phyloP scores from a whole-genome alignment of 2,888 invertebrate genomes.

The Chymomyza procnemis region DNA sequence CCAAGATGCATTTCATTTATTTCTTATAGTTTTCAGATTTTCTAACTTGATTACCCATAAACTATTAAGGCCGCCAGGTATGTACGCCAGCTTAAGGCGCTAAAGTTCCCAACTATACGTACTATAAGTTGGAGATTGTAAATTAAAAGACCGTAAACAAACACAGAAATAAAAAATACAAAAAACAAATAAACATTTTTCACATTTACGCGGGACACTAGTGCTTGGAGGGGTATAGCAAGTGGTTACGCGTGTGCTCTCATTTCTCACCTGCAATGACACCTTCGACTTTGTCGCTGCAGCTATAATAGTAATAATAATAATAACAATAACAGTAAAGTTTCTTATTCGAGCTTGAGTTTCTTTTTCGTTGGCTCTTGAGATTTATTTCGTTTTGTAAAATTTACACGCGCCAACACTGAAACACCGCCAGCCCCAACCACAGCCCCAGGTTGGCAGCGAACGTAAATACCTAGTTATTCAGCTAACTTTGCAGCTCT shows the following conservation, averaged over 20 bases:
- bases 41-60: not conserved
- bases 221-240: not conserved
- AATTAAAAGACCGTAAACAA: not conserved
- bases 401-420: constrained; percentile 34
- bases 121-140: not conserved
- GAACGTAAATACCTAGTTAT: not conserved
- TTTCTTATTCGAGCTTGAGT: constrained; percentile 17
- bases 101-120: not conserved
- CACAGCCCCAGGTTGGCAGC: not conserved
- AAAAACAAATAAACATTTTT: constrained; percentile 32
- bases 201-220: constrained; percentile 38
- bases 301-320: not conserved
- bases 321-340: constrained; percentile 38
- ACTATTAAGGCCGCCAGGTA: not conserved
- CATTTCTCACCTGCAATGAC: constrained; percentile 70
- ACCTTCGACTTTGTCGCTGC: constrained; percentile 36
- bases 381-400: constrained; percentile 50
- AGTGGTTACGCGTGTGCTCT: constrained; percentile 55
- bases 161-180: not conserved
- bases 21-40: not conserved
- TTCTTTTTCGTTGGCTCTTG: constrained; percentile 46
- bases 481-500: not conserved
- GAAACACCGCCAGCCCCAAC: constrained; percentile 1
- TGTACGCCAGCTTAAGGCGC: not conserved
- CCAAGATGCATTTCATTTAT: not conserved